Base-by-base conservation (phyloP, 2,113 vertebrate genomes). In the Toxotes jaculatrix region DNA sequence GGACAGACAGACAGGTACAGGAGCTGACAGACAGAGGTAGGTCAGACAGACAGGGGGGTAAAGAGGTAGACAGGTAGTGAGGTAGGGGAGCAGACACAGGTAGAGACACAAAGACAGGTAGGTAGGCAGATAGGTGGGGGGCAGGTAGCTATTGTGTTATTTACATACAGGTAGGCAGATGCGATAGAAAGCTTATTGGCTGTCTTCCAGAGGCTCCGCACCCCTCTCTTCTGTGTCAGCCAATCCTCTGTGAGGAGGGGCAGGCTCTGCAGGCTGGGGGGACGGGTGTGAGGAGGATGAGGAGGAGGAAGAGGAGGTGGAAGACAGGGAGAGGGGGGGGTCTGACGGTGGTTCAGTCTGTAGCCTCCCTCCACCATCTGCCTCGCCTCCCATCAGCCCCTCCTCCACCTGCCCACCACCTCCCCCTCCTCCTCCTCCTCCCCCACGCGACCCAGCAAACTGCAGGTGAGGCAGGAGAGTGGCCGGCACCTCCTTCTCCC, bases 141-240 rank as follows among this genome's bases (percentile, higher is more conserved):
- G 38, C 38, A 40, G 12, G 17, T 86, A 86, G 87, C 85, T 85
- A 79, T 87, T 83, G 87, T 93, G 67, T 91, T 91, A 90, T 90
- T 86, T 90, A 93, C 87, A 89, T 87, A 88, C 79, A 91, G 89
- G 83, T 90, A 91, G 89, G 89, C 90, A 86, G 83, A 87, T 83
- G 82, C 84, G 21, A 77, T 79, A 75, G 42, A 88, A 89, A 85
- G 90, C 91, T 91, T 92, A 92, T 90, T 91, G 87, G 89, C 90
- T 91, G 87, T 91, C 80, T 82, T 92, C 89, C 69, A 85, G 77
- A 87, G 85, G 90, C 69, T 79, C 89, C 79, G 38, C 85, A 79
- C 81, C 85, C 62, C 81, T 85, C 61, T 87, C 83, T 21, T 86
- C 88, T 67, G 81, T 79, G 11, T 92, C 87, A 3, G 56, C 86